A percentile compares a stretch with the other conserved stretches of the same genome.
These are phyloP conservation scores for Carassius carassius DNA, from an alignment of 2,113 vertebrate genomes.

Conservation along the genomic window DNA sequence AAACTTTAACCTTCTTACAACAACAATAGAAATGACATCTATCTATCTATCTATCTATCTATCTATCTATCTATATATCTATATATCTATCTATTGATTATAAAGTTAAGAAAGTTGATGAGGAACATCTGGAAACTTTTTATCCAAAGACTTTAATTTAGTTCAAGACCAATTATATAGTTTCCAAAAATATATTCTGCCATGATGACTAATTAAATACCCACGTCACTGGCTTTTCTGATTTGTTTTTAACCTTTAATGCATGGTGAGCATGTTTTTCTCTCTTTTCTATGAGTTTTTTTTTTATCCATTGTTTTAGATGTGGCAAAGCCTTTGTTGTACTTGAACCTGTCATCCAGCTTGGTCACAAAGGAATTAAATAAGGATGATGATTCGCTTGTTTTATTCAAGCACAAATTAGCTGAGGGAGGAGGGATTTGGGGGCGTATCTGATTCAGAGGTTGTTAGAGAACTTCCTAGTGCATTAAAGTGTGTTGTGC, in stretches of 20 bases:
- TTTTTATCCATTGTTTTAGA: slow-evolving; percentile 20
- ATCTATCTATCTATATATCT: too few species aligned
- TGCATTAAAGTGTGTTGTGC: slow-evolving; percentile 38
- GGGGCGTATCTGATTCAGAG: slow-evolving; percentile 26
- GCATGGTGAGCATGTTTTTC: not conserved
- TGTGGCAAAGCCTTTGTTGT: slow-evolving; percentile 22
- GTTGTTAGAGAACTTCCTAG: slow-evolving; percentile 34
- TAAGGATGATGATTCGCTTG: slow-evolving; percentile 31
- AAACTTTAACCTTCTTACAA: not conserved
- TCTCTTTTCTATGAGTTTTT: not conserved
- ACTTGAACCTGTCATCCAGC: slow-evolving; percentile 33
- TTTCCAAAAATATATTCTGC: not conserved
- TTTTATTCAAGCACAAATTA: slow-evolving; percentile 32
- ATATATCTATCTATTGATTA: too few species aligned
- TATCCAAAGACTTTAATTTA: not conserved
- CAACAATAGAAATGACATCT: not conserved
- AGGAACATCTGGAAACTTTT: not conserved
- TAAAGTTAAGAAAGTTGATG: not conserved
- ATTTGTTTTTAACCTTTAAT: slow-evolving; percentile 35
- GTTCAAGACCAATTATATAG: not conserved
- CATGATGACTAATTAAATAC: slow-evolving; percentile 27
- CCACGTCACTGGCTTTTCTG: slow-evolving; percentile 8
- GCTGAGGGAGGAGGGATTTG: slow-evolving; percentile 12
- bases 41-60: too few species aligned
- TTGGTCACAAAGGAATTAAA: slow-evolving; percentile 35